Base-by-base conservation (phyloP, 2,888 invertebrate genomes). In the Drosophila austrosaltans region DNA sequence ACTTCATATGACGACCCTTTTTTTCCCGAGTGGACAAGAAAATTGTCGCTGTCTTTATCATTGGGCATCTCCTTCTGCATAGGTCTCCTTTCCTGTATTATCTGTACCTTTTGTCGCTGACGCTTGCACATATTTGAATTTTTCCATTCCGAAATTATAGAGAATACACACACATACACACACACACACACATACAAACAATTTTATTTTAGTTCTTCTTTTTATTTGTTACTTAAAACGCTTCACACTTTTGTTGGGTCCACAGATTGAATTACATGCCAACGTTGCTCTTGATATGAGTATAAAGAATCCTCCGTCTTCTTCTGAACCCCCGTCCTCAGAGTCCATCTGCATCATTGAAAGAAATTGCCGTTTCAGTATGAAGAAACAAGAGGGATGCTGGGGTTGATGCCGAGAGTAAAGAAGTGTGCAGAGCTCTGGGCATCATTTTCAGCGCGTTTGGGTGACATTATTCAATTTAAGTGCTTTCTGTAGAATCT, bases 401-500 rank as follows among this genome's bases (percentile, higher is more conserved):
- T 12, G 5, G 36, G 8, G 12, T 25, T 3, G 10, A 3, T 25
- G 48, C 12, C 25, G 44, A 48, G 44, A 22, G 44, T 36, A 1
- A 36, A 36, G 36, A 36, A 36, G 8, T 48, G 22, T 25, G 32
- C 44, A 7, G 22, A 42, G 56, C 60, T 66, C 60, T 66, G 30
- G 20, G 64, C 77, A 77, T 77, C 77, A 67, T 76, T 76, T 65
- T 77, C 61, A 67, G 63, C 60, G 82, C 80, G 71, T 79, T 76
- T 72, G 82, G 85, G 71, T 85, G 87, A 84, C 82, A 87, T 83
- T 83, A 83, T 83, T 76, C 79, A 83, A 83, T 83, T 84, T 70
- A 87, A 87, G 79, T 71, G 73, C 60, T 72, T 75, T 71, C 65
- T 67, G 57, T 66, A 66, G 68, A 70, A 77, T 82, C 78, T 44